Evolutionary conservation across 2,797 vertebrate species (phyloP), one percentile per base, ranked within the genome.

Genomic region (Oryzias sinensis): DNA sequence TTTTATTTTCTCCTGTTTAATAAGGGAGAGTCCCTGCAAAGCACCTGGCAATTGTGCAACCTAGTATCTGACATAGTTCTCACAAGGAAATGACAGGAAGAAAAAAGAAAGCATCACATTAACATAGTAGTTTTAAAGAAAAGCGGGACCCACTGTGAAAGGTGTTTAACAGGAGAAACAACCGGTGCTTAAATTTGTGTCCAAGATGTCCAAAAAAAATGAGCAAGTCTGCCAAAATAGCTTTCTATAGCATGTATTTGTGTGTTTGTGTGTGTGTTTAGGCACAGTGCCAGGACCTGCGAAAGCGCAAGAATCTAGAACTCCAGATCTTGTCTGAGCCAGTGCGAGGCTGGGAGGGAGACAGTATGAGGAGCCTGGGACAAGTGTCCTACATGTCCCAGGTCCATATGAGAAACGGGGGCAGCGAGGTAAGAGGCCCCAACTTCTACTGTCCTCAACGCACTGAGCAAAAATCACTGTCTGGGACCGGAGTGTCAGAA

Each of bases 241-340:
- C 3, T 11, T 37, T 37, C 9, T 11, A 37, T 3, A 37, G 15
- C 15, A 46, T 42, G 43, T 4, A 14, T 49, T 55, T 44, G 44
- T 24, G 4, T 42, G 1, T 41, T 18, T 79, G 2, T 59, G 17
- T 51, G 11, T 65, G 18, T 53, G 4, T 80, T 50, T 68, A 99
- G 97, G 87, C 81, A 0, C 96, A 97, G 16, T 98, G 96, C 77
- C 96, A 98, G 83, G 97, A 99, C 47, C 84, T 98, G 79, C 92
- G 97, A 42, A 99, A 95, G 79, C 93, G 96, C 43, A 99, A 97
- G 64, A 95, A 97, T 58, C 90, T 98, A 25, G 97, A 99, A 72
- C 85, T 99, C 58, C 97, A 99, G 89, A 97, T 99, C 74, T 89
- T 99, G 75, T 98, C 95, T 0, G 97, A 99, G 71, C 92, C 95